A percentile compares a stretch with the other conserved stretches of the same genome.
phyloP scores from a whole-genome alignment of 2,797 vertebrate species.

The Xerus rutilus region DNA sequence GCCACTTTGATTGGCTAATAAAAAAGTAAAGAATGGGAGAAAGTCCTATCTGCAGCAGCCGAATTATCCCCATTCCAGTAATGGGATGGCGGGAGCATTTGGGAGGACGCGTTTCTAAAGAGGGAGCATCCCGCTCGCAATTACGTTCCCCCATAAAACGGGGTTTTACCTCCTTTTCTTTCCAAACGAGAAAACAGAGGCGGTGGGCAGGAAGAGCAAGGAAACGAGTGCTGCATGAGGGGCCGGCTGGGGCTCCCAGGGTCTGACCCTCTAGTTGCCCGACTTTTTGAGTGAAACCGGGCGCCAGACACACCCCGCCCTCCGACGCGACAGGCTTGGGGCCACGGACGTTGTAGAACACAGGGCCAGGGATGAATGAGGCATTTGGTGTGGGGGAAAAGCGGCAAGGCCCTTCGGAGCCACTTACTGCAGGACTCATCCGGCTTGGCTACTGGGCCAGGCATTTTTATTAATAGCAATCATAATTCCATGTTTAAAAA shows the following conservation, averaged over 20 bases:
- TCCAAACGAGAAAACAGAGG: conserved; percentile 77
- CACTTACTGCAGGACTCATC: not conserved
- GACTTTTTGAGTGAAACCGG: conserved; percentile 37
- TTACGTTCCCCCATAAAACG: conserved; percentile 88
- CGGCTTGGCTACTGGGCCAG: not conserved
- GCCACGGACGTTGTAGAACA: conserved; percentile 71
- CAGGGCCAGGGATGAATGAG: conserved; percentile 17
- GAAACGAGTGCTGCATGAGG: conserved; percentile 37
- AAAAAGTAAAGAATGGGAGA: conserved; percentile 88
- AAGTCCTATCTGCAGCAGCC: conserved; percentile 88
- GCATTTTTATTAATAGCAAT: conserved; percentile 53
- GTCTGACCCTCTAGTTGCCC: not conserved
- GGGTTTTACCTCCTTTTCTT: conserved; percentile 78
- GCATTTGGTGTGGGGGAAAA: not conserved
- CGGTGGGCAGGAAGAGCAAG: conserved; percentile 21
- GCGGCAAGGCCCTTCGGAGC: not conserved
- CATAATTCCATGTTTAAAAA: conserved; percentile 66
- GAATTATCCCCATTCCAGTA: conserved; percentile 88
- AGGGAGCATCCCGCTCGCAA: conserved; percentile 86
- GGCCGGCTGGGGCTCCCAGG: not conserved
- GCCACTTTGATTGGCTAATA: conserved; percentile 91
- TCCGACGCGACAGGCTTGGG: conserved; percentile 70
- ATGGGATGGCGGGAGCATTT: conserved; percentile 85
- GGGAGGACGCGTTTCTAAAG: conserved; percentile 86
- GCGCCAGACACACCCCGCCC: conserved; percentile 74